Evolutionary conservation across 2,113 vertebrate genomes (phyloP).

Genomic region (Rallus limicola): DNA sequence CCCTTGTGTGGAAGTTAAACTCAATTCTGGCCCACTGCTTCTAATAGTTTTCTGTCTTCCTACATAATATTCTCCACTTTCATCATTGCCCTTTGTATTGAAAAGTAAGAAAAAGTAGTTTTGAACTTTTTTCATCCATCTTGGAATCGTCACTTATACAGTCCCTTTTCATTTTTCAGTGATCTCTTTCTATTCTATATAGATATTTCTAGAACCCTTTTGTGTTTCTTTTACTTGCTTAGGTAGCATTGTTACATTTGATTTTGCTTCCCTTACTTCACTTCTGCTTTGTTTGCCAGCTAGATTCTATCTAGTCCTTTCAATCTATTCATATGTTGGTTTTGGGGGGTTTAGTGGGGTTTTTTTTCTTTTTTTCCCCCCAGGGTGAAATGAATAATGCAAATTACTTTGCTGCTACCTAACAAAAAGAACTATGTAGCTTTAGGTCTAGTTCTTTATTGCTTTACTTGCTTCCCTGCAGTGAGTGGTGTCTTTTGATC

Average conservation of each 20-base stretch:
- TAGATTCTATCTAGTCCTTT: conserved; percentile 23
- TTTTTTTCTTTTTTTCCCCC: not conserved
- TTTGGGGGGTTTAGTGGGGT: not conserved
- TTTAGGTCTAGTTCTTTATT: conserved; percentile 12
- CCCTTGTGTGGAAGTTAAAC: not conserved
- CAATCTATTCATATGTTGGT: not conserved
- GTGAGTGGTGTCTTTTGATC: not conserved
- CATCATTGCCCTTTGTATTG: not conserved
- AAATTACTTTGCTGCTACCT: conserved; percentile 6
- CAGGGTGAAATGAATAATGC: conserved; percentile 15
- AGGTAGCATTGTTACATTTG: not conserved
- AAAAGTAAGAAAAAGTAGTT: not conserved
- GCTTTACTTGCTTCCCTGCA: not conserved
- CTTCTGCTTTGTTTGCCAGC: conserved; percentile 5
- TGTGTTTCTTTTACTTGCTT: not conserved
- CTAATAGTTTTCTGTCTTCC: conserved; percentile 1
- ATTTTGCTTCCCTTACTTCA: not conserved
- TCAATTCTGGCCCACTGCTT: not conserved
- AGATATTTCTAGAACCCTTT: conserved; percentile 28
- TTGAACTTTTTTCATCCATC: not conserved
- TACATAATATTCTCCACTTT: conserved; percentile 12
- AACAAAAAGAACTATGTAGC: not conserved
- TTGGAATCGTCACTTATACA: not conserved
- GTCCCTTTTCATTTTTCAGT: not conserved
- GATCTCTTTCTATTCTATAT: not conserved